Conservation (phyloP, 2,888 invertebrate genomes). For the Unio delphinus region DNA sequence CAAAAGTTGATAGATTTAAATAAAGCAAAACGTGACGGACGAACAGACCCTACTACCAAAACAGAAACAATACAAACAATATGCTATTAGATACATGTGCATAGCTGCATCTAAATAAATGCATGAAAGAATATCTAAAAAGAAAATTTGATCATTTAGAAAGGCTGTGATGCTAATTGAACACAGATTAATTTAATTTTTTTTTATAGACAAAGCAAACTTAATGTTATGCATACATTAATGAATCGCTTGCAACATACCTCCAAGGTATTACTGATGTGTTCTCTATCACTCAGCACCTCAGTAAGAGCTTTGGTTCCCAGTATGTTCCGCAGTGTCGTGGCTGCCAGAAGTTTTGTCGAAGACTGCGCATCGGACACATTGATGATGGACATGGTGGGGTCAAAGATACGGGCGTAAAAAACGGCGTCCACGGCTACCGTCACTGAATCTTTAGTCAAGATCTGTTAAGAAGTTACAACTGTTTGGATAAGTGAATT, state of each 20-base stretch:
- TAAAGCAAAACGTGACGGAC: no score
- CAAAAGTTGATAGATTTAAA: no score
- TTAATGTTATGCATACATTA: neutral
- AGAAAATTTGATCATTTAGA: no score
- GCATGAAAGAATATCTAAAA: no score
- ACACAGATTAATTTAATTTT: no score
- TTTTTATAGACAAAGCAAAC: no score
- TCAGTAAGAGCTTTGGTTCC: conserved; percentile 64
- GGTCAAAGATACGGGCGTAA: conserved; percentile 64
- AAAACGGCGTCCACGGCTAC: conserved; percentile 69
- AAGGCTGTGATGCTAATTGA: no score
- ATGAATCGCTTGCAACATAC: conserved; percentile 22
- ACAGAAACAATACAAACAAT: neutral
- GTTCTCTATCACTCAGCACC: conserved; percentile 63
- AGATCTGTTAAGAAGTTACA: conserved; percentile 39
- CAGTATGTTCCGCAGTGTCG: conserved; percentile 65
- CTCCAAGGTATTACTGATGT: conserved; percentile 64
- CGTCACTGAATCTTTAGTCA: conserved; percentile 68
- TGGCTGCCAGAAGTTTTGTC: conserved; percentile 65
- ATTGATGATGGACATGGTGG: conserved; percentile 65
- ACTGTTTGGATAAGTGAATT: no score
- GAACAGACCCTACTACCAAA: neutral
- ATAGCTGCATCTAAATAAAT: no score
- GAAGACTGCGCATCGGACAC: conserved; percentile 63
- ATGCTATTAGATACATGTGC: neutral